Evolutionary conservation across 1,140 invertebrate genomes (phyloP).

Genomic region (Plectrocnemia conspersa): DNA sequence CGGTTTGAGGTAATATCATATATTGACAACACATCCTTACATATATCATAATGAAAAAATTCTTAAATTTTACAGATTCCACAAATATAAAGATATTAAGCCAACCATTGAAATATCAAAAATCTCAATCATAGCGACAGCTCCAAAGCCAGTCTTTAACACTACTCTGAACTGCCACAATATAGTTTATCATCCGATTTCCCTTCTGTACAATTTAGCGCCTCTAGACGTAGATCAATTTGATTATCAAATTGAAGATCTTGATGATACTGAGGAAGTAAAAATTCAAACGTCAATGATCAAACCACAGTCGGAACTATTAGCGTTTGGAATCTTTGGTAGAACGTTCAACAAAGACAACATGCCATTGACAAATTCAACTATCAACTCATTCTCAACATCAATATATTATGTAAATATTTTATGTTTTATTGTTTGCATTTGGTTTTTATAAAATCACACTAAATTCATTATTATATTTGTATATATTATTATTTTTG

Average conservation of each 20-base stretch:
- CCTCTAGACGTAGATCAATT: constrained; percentile 40
- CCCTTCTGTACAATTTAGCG: constrained; percentile 40
- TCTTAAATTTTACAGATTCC: constrained; percentile 44
- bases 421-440: too few species aligned
- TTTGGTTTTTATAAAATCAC: too few species aligned
- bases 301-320: constrained; percentile 16
- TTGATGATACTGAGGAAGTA: constrained; percentile 1
- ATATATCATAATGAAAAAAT: too few species aligned
- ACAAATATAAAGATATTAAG: constrained; percentile 37
- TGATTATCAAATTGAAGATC: constrained; percentile 34
- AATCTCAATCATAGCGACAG: constrained; percentile 36
- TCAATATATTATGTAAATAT: too few species aligned
- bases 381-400: too few species aligned
- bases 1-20: constrained; percentile 22
- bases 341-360: constrained; percentile 37
- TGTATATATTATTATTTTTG: too few species aligned
- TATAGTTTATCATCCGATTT: constrained; percentile 40
- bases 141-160: constrained; percentile 37
- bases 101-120: constrained; percentile 40
- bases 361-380: constrained; percentile 13
- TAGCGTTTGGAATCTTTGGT: constrained; percentile 42
- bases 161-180: constrained; percentile 35
- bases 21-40: background rate
- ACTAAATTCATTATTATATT: too few species aligned
- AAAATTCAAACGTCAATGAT: constrained; percentile 8